phyloP scores from a whole-genome alignment of 2,797 vertebrate species.

The Enteromius treurensis region DNA sequence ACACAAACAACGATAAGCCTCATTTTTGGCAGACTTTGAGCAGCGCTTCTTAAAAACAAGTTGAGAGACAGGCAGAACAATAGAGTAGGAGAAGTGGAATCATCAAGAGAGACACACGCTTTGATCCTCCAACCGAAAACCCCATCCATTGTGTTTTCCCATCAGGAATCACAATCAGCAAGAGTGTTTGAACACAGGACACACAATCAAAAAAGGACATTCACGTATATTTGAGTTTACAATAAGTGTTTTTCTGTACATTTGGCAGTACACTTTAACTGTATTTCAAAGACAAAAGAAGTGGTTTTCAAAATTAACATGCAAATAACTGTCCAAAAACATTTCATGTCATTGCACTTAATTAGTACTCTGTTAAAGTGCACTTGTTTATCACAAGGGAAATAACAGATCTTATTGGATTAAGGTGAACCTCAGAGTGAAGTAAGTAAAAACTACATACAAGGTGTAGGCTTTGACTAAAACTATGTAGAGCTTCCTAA shows the following conservation, averaged over 20 bases:
- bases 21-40: constrained; percentile 35
- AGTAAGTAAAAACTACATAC: background rate
- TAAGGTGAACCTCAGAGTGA: background rate
- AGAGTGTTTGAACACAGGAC: background rate
- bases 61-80: constrained; percentile 26
- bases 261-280: no score
- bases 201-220: background rate
- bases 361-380: background rate
- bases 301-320: background rate
- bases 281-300: no score
- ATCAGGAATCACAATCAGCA: background rate
- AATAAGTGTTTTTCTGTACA: background rate
- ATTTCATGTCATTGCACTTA: background rate
- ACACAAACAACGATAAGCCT: background rate
- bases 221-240: background rate
- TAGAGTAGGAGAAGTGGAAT: constrained; percentile 18
- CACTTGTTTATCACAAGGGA: no score
- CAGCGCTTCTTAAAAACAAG: constrained; percentile 17
- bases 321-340: background rate
- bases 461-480: background rate
- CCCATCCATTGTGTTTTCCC: constrained; percentile 16
- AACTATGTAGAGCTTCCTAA: background rate
- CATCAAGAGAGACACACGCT: constrained; percentile 20
- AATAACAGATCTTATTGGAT: background rate
- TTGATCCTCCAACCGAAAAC: constrained; percentile 21